These are phyloP conservation scores for Cryptoblepharus egeriae DNA, from an alignment of 2,797 vertebrate genomes.

Conservation along the genomic window DNA sequence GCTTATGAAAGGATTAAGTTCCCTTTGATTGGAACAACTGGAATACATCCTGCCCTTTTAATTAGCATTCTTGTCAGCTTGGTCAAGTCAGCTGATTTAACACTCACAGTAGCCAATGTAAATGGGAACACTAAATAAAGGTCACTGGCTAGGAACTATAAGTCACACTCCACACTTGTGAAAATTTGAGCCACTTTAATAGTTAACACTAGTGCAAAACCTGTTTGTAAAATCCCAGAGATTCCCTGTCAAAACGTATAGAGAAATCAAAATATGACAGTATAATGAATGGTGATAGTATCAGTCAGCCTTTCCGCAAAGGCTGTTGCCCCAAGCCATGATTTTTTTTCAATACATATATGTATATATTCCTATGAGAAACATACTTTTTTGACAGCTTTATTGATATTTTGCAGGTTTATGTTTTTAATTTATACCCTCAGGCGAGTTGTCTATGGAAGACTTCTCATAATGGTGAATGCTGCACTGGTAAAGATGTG, in stretches of 20 bases:
- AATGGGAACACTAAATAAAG: constrained; percentile 17
- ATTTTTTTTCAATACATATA: constrained; percentile 47
- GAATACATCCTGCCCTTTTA: constrained; percentile 79
- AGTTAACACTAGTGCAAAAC: constrained; percentile 63
- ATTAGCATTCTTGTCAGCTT: constrained; percentile 74
- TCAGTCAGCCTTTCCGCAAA: constrained; percentile 59
- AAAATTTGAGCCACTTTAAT: constrained; percentile 51
- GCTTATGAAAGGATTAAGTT: constrained; percentile 82
- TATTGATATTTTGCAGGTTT: constrained; percentile 67
- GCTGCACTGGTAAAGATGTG: constrained; percentile 37
- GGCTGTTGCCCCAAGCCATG: constrained; percentile 63
- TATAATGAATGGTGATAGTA: constrained; percentile 63
- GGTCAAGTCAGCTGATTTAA: constrained; percentile 70
- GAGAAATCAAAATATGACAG: constrained; percentile 61
- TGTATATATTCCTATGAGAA: constrained; percentile 44
- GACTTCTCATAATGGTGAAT: constrained; percentile 6
- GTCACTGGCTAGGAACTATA: constrained; percentile 26
- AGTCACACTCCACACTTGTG: constrained; percentile 20
- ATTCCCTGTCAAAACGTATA: constrained; percentile 59
- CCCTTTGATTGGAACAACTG: constrained; percentile 82
- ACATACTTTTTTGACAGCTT: constrained; percentile 59
- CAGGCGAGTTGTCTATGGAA: constrained; percentile 49
- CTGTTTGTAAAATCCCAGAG: constrained; percentile 68
- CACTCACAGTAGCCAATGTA: constrained; percentile 60
- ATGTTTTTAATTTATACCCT: constrained; percentile 68